Evolutionary conservation across 2,113 vertebrate genomes (phyloP).

Genomic region (Phoxinus phoxinus): DNA sequence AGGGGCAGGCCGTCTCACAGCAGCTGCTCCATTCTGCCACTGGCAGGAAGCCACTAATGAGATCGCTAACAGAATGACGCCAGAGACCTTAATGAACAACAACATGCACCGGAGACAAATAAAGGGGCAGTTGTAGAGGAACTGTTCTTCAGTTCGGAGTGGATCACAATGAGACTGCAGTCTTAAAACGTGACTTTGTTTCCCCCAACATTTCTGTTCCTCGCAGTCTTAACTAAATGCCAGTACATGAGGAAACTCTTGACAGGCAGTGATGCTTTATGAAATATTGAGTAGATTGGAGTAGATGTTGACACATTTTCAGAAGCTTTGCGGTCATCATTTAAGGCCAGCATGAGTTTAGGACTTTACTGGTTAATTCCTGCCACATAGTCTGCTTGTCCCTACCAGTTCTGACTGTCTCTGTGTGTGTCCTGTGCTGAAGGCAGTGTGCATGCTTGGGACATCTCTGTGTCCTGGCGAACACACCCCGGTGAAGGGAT

Average conservation of each 20-base stretch:
- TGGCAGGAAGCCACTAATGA: constrained; percentile 43
- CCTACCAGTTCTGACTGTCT: not conserved
- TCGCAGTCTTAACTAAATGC: not conserved
- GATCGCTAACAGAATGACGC: constrained; percentile 27
- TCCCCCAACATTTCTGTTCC: not conserved
- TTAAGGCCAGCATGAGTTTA: not conserved
- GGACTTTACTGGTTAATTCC: not conserved
- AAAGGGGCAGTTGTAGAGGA: not conserved
- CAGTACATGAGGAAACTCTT: too few relatives aligned
- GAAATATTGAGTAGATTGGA: not conserved
- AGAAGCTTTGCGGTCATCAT: not conserved
- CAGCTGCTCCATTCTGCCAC: constrained; percentile 23
- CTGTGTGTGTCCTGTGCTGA: not conserved
- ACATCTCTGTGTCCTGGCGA: not conserved
- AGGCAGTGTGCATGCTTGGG: constrained; percentile 6
- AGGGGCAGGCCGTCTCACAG: constrained; percentile 8
- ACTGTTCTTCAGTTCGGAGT: not conserved
- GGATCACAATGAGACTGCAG: not conserved
- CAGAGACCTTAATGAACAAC: constrained; percentile 23
- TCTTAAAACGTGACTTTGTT: not conserved
- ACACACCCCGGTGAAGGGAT: not conserved
- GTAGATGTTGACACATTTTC: not conserved
- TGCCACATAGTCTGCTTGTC: not conserved
- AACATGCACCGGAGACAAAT: not conserved
- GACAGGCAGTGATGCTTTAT: not conserved